Percentiles rank a stretch among this genome's conserved stretches.
Conservation (phyloP, 2,888 invertebrate genomes). For the Chalcosyrphus nemorum region DNA sequence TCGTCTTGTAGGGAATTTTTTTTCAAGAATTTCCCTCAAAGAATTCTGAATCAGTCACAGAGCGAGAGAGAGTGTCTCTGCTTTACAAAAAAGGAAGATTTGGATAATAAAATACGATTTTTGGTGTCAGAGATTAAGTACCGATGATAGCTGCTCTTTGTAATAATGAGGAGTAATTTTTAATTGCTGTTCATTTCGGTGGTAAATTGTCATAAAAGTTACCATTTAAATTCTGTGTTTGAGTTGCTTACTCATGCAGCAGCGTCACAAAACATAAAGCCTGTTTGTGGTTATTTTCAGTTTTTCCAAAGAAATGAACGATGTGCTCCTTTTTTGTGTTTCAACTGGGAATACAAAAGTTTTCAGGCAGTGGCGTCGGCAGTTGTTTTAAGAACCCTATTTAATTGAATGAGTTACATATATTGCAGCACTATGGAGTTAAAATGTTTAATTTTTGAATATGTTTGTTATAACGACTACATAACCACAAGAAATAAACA, state of each 20-base stretch:
- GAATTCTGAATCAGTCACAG: not conserved
- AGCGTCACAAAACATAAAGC: not conserved
- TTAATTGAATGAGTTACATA: not conserved
- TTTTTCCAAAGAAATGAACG: conserved; percentile 13
- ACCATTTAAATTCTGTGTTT: not conserved
- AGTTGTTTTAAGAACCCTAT: not conserved
- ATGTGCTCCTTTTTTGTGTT: not conserved
- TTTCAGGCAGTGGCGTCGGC: not conserved
- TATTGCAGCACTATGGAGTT: too few species aligned
- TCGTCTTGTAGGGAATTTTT: not conserved
- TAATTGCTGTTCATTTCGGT: conserved; percentile 38
- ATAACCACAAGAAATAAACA: too few species aligned
- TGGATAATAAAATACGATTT: conserved; percentile 16
- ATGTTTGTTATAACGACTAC: too few species aligned
- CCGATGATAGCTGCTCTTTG: conserved; percentile 11
- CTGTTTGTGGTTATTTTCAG: conserved; percentile 12
- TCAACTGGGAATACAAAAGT: not conserved
- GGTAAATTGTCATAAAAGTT: conserved; percentile 21
- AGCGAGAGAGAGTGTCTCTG: not conserved
- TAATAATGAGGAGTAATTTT: conserved; percentile 20
- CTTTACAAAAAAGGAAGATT: not conserved
- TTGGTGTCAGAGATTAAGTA: conserved; percentile 33
- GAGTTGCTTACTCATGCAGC: conserved; percentile 25
- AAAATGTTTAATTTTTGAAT: too few species aligned
- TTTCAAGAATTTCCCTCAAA: not conserved